Evolutionary conservation across 2,113 vertebrate species (phyloP).

Genomic region (Pelecanus crispus): DNA sequence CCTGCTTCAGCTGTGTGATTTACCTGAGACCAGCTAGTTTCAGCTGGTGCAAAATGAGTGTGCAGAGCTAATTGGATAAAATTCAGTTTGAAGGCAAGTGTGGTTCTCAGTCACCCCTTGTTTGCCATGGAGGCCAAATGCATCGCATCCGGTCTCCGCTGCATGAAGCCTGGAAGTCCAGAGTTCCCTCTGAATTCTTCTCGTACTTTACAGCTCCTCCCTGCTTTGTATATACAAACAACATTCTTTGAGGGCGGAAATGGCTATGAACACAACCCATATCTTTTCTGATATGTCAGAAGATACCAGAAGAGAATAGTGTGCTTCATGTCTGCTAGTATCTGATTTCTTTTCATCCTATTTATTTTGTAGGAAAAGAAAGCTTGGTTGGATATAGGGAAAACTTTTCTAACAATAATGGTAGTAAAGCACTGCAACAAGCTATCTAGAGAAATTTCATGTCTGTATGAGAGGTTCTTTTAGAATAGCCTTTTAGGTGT

Average conservation of each 20-base stretch:
- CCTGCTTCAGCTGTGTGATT: background rate
- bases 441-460: background rate
- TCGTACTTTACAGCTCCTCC: conserved; percentile 25
- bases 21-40: background rate
- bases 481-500: background rate
- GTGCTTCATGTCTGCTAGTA: background rate
- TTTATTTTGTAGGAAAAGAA: background rate
- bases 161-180: conserved; percentile 13
- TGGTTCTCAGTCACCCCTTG: background rate
- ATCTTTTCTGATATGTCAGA: conserved; percentile 19
- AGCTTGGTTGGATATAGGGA: background rate
- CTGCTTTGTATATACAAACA: conserved; percentile 32
- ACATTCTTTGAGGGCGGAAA: conserved; percentile 31
- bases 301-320: conserved; percentile 13
- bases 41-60: background rate
- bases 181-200: conserved; percentile 29
- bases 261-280: background rate
- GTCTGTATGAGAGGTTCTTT: background rate
- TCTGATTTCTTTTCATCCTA: background rate
- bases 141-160: background rate
- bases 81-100: background rate
- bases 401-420: background rate
- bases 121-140: background rate
- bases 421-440: background rate
- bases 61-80: background rate